A percentile compares a stretch with the other conserved stretches of the same genome.
phyloP scores from a whole-genome alignment of 2,797 vertebrate species.

The Pagetopsis macropterus region DNA sequence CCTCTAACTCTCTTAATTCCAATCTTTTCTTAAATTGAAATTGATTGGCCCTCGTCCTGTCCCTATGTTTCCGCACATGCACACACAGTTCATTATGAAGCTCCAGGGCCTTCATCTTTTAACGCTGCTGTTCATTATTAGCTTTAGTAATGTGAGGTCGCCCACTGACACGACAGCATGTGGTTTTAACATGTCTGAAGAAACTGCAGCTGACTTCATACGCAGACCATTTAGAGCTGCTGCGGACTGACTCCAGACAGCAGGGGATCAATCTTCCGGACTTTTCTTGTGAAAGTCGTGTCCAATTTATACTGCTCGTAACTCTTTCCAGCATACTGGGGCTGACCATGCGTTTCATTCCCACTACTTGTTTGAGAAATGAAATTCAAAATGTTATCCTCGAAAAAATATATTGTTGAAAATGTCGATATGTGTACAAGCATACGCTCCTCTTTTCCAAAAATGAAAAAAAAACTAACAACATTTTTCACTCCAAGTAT shows the following conservation, averaged over 20 bases:
- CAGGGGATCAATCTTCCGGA: constrained; percentile 43
- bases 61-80: constrained; percentile 32
- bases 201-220: constrained; percentile 60
- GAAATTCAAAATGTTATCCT: constrained; percentile 8
- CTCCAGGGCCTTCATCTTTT: constrained; percentile 50
- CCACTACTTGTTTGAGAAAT: background rate
- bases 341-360: background rate
- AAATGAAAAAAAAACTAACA: background rate
- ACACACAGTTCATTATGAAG: constrained; percentile 11
- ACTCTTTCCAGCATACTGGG: constrained; percentile 21
- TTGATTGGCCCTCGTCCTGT: background rate
- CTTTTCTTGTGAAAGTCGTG: constrained; percentile 58
- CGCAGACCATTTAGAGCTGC: constrained; percentile 40
- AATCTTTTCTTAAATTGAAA: constrained; percentile 21
- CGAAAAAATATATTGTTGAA: background rate
- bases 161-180: constrained; percentile 55
- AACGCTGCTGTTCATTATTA: constrained; percentile 52
- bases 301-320: constrained; percentile 45
- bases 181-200: constrained; percentile 57
- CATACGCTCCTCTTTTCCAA: background rate
- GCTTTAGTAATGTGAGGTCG: constrained; percentile 58
- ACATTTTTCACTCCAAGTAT: background rate
- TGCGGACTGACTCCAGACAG: constrained; percentile 52
- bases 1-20: constrained; percentile 9
- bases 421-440: background rate